Percentiles rank a stretch among this genome's conserved stretches.
phyloP scores from a whole-genome alignment of 2,888 invertebrate genomes.

The Sinhomidia bicolor region DNA sequence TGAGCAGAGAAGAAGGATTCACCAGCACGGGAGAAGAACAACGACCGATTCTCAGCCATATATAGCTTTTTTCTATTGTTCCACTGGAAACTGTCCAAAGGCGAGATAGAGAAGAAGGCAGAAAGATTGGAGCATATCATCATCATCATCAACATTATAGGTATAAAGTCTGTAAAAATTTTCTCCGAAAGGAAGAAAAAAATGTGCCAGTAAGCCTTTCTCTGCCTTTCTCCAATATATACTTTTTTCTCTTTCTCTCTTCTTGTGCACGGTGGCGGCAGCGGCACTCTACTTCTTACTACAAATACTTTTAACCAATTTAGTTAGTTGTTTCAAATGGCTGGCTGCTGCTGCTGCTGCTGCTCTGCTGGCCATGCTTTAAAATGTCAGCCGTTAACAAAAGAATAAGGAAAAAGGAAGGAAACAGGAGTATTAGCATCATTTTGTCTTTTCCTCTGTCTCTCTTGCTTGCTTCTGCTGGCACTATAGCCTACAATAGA shows the following conservation, averaged over 20 bases:
- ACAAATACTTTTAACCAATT: no score
- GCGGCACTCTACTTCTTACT: no score
- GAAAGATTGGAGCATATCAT: not conserved
- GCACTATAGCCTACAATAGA: not conserved
- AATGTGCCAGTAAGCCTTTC: not conserved
- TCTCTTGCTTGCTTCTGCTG: not conserved
- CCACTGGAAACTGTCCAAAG: constrained; percentile 43
- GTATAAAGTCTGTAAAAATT: not conserved
- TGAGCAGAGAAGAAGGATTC: not conserved
- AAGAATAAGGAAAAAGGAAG: not conserved
- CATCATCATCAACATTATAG: no score
- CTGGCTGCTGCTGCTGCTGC: not conserved
- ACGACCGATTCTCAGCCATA: not conserved
- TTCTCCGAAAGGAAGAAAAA: not conserved
- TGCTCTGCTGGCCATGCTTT: constrained; percentile 4
- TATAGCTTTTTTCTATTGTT: not conserved
- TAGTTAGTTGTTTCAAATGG: no score
- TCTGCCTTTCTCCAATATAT: no score
- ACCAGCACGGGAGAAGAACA: not conserved
- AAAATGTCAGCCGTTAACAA: constrained; percentile 9
- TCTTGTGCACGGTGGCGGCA: not conserved
- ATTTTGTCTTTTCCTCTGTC: not conserved
- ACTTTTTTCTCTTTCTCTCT: not conserved
- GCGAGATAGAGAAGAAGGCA: no score
- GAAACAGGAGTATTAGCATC: constrained; percentile 26